Base-by-base conservation (phyloP, 2,888 invertebrate genomes). In the Eristalinus aeneus region DNA sequence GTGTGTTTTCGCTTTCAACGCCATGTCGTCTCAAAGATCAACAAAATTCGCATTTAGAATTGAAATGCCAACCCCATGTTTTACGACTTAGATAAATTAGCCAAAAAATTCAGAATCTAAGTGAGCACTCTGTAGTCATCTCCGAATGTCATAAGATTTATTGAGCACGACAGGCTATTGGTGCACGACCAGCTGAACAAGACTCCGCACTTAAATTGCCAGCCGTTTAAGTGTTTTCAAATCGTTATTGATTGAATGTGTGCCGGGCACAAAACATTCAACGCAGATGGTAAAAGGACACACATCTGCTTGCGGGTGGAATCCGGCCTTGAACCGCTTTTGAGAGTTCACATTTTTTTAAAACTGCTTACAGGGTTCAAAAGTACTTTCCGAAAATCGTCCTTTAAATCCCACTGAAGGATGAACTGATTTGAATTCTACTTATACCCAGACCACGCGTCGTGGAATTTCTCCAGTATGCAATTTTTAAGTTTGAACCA, bases 1-100 rank as follows among this genome's bases (percentile, higher is more conserved):
- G 27, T 20, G 10, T 20, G 69, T 56, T 77, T 56, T 77, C 69
- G 54, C 54, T 76, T 63, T 76, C 54, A 68, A 54, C 68, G 27
- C 56, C 61, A 64, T 32, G 69, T 36, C 63, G 34, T 12, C 23
- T 54, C 68, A 22, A 58, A 64, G 58, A 64, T 54, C 23, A 58
- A 36, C 11, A 31, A 61, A 20, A 36, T 20, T 68, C 20, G 27
- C n/a, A 8, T 36, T 9, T 16, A 65, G 46, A 65, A 63, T 16
- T 10, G 53, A 65, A 65, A 46, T 46, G 16, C 46, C 46, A 16
- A 0, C 46, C 16, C 16, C 8, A 46, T 46, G 4, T 46, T 46
- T 46, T 46, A 46, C 46, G 46, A 46, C 46, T 16, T 23, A 56
- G 27, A 56, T 12, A 39, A 67, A 9, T 56, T 68, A 27, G 31